Conservation (phyloP, 2,888 invertebrate genomes). For the Torymus texanus region DNA sequence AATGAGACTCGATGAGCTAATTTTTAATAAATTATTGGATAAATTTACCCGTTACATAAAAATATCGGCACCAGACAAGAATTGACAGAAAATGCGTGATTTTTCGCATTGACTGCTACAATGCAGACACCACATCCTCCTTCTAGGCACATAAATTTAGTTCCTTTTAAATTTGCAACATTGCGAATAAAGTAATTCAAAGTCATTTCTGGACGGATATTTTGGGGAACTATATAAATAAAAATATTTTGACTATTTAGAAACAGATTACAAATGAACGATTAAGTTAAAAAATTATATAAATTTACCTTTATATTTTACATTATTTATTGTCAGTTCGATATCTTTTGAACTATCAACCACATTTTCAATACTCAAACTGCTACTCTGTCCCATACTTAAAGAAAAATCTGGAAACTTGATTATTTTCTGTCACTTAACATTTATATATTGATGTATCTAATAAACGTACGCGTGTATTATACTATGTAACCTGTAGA, state of each 20-base stretch:
- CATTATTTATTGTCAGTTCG: constrained; percentile 51
- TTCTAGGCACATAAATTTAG: constrained; percentile 84
- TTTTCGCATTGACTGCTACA: constrained; percentile 68
- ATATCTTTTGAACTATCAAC: neutral
- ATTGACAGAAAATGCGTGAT: constrained; percentile 68
- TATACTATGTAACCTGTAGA: no score
- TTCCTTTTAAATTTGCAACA: constrained; percentile 80
- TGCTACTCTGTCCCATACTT: no score
- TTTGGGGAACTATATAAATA: constrained; percentile 60
- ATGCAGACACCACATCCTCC: constrained; percentile 85
- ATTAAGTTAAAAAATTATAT: neutral
- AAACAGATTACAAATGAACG: neutral
- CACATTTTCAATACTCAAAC: neutral
- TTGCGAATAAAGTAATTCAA: constrained; percentile 81
- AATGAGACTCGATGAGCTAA: neutral
- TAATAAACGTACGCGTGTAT: no score
- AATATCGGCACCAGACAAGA: constrained; percentile 69
- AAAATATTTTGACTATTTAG: constrained; percentile 24
- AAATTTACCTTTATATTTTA: constrained; percentile 38
- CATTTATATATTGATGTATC: no score
- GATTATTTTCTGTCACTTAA: no score
- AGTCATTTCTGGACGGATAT: constrained; percentile 76
- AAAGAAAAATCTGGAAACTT: no score
- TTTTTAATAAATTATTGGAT: neutral
- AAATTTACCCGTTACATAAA: constrained; percentile 64